Conservation (phyloP, 1,140 invertebrate genomes). For the Ceratosolen solmsi region DNA sequence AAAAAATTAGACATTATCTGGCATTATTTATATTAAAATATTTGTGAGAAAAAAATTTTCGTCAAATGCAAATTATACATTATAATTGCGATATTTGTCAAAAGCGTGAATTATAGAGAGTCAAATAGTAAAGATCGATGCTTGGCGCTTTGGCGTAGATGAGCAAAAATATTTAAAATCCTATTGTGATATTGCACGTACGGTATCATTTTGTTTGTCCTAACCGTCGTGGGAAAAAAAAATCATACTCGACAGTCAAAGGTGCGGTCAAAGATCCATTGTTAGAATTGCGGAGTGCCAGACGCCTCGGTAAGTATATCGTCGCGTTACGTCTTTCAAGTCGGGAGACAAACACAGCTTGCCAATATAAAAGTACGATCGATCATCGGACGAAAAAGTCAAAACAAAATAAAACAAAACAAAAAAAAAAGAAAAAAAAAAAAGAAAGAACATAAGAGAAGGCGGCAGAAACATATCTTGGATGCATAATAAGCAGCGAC, state of each 20-base stretch:
- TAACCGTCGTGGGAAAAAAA: neutral
- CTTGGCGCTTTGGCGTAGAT: neutral
- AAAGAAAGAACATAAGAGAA: neutral
- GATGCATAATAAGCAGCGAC: neutral
- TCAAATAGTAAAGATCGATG: neutral
- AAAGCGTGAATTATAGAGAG: too few relatives aligned
- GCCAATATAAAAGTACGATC: neutral
- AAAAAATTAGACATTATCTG: neutral
- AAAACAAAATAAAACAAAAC: neutral
- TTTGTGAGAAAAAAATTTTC: neutral
- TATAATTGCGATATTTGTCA: too few relatives aligned
- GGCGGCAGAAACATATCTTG: neutral
- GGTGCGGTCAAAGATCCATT: neutral
- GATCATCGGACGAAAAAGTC: neutral
- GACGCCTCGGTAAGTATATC: neutral
- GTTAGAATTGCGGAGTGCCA: neutral
- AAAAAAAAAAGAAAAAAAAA: neutral
- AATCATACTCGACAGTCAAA: neutral
- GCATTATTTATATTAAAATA: neutral
- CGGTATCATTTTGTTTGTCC: neutral
- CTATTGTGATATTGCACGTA: neutral
- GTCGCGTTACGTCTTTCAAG: neutral
- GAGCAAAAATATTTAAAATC: neutral
- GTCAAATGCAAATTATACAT: too few relatives aligned
- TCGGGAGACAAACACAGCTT: neutral